Evolutionary conservation across 2,113 vertebrate species (phyloP).

Genomic region (Limnothrissa miodon): DNA sequence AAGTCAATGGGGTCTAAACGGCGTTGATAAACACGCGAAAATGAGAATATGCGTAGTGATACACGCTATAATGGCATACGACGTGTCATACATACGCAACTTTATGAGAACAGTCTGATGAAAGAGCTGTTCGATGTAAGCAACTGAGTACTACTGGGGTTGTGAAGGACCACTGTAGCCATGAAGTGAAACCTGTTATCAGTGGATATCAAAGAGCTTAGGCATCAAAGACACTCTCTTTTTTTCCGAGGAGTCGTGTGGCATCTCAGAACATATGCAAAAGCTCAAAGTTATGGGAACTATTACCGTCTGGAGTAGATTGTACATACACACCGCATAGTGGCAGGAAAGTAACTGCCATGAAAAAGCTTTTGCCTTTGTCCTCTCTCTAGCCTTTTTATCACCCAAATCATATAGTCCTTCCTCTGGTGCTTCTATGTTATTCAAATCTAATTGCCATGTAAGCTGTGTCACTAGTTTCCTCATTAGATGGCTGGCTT

Average conservation of each 20-base stretch:
- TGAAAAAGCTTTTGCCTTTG: conserved; percentile 43
- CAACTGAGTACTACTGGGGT: not conserved
- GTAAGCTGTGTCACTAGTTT: not conserved
- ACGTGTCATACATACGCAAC: too few relatives aligned
- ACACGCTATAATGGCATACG: too few relatives aligned
- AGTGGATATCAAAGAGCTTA: not conserved
- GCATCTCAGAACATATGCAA: conserved; percentile 28
- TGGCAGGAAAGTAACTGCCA: not conserved
- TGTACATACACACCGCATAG: not conserved
- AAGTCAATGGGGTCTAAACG: too few relatives aligned
- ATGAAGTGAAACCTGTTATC: not conserved
- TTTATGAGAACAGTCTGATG: too few relatives aligned
- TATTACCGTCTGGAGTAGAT: not conserved
- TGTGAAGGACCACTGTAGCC: not conserved
- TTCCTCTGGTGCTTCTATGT: conserved; percentile 26
- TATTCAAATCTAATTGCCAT: conserved; percentile 7
- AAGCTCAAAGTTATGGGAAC: not conserved
- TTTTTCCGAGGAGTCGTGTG: conserved; percentile 53
- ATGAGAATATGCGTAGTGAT: too few relatives aligned
- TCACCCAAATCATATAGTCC: conserved; percentile 57
- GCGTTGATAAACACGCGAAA: too few relatives aligned
- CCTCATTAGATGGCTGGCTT: not conserved
- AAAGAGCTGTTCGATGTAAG: not conserved
- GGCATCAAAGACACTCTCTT: conserved; percentile 50
- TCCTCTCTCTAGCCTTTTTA: conserved; percentile 50